Base-by-base conservation (phyloP, 2,888 invertebrate species). In the Cephus nigrinus region DNA sequence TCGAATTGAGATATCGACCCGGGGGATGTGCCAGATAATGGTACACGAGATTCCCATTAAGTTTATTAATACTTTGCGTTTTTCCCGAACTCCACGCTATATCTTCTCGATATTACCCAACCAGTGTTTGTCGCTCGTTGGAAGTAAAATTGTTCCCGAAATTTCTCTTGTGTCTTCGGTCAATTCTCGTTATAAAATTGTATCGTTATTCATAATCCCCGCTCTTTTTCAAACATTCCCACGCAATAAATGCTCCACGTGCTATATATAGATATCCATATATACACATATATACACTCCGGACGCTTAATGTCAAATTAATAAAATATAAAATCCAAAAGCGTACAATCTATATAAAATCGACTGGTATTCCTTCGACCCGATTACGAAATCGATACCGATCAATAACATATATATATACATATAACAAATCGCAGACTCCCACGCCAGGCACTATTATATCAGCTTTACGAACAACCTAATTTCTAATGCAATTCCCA, bases 41-140 rank as follows among this genome's bases (percentile, higher is more conserved):
- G 40, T 81, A 85, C 83, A 84, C 80, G 84, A 85, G 83, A 85
- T 68, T 81, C 80, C 77, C 85, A 85, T 85, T 85, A 85, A 73
- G 79, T 73, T 33, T 55, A 55, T 55, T 55, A 55, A 23, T 55
- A 55, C 9, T 55, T 55, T 5, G 2, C 23, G 1, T 55, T 23
- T 55, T 55, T 23, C 9, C 55, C 55, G 23, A 55, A 23, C 23
- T 23, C 23, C 55, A 3, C 9, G 9, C 23, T 55, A 2, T 23
- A 55, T 23, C 23, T 9, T 23, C 55, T 55, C 15, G 23, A 0
- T 2, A 55, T 55, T 23, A 55, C 23, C 9, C 55, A 55, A 55
- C 9, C 23, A 23, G 23, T 9, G 23, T 23, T 23, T 55, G 23
- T 23, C 55, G 55, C 23, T 23, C 23, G 9, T 23, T 23, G 23